These are phyloP conservation scores for Willisornis vidua DNA, from an alignment of 2,113 vertebrate genomes.

Conservation along the genomic window DNA sequence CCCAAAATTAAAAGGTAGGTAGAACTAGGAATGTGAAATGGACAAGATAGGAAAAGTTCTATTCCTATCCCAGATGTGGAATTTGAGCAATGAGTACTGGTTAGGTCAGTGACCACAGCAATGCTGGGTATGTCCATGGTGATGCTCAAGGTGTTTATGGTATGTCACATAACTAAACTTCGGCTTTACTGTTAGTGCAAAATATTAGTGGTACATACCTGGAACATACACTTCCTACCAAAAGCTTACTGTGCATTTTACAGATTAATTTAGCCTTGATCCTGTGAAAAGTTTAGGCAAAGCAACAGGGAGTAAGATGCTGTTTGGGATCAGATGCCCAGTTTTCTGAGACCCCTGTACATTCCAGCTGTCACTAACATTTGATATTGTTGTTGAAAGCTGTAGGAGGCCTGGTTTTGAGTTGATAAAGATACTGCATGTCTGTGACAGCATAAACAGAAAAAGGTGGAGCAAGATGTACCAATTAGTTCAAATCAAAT, in stretches of 20 bases:
- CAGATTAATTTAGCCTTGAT: background rate
- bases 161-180: background rate
- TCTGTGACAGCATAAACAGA: background rate
- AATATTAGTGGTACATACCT: background rate
- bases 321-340: background rate
- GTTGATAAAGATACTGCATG: background rate
- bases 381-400: background rate
- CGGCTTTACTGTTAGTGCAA: background rate
- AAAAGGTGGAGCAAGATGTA: background rate
- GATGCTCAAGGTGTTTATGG: background rate
- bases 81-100: background rate
- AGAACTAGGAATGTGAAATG: background rate
- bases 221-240: background rate
- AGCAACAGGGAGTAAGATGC: background rate
- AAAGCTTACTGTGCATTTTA: background rate
- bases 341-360: background rate
- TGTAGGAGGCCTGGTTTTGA: background rate
- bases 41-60: background rate
- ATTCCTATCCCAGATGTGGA: background rate
- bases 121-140: background rate
- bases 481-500: background rate
- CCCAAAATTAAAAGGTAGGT: background rate
- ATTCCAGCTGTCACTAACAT: background rate
- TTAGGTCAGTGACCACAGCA: background rate
- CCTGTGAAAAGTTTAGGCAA: background rate